These are phyloP conservation scores for Creontiades dilutus DNA, from an alignment of 2,888 invertebrate species.

Conservation along the genomic window DNA sequence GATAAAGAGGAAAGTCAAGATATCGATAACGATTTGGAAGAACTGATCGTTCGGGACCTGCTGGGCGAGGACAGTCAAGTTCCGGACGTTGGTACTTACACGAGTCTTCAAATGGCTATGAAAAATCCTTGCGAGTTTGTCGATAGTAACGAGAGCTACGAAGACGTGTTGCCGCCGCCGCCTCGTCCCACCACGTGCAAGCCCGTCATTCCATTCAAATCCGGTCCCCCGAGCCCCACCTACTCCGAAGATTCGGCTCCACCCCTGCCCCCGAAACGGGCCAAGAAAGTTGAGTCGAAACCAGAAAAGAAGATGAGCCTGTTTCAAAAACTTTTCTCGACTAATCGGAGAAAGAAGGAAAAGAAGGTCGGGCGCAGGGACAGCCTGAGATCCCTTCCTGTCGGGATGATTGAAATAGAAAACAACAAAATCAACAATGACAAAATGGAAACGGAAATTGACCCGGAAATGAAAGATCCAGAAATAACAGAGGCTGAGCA, in stretches of 20 bases:
- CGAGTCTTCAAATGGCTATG: slow-evolving; percentile 91
- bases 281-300: slow-evolving; percentile 77
- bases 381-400: slow-evolving; percentile 71
- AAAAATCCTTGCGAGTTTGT: slow-evolving; percentile 86
- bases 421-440: slow-evolving; percentile 52
- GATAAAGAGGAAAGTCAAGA: slow-evolving; percentile 71
- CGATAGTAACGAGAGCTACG: slow-evolving; percentile 79
- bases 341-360: slow-evolving; percentile 80
- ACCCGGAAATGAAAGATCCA: slow-evolving; percentile 81
- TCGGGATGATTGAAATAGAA: slow-evolving; percentile 65
- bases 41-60: slow-evolving; percentile 87
- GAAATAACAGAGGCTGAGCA: slow-evolving; percentile 93
- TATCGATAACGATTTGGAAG: slow-evolving; percentile 77
- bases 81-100: slow-evolving; percentile 87
- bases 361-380: slow-evolving; percentile 70
- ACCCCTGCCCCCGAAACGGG: slow-evolving; percentile 84
- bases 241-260: slow-evolving; percentile 81
- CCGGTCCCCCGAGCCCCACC: slow-evolving; percentile 76
- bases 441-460: slow-evolving; percentile 66
- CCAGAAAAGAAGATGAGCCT: slow-evolving; percentile 80
- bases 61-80: slow-evolving; percentile 77
- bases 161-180: slow-evolving; percentile 81
- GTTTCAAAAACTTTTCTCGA: slow-evolving; percentile 83
- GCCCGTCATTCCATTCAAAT: slow-evolving; percentile 75
- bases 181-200: slow-evolving; percentile 79